Evolutionary conservation across 2,113 vertebrate genomes (phyloP).

Genomic region (Corythoichthys haematopterus): DNA sequence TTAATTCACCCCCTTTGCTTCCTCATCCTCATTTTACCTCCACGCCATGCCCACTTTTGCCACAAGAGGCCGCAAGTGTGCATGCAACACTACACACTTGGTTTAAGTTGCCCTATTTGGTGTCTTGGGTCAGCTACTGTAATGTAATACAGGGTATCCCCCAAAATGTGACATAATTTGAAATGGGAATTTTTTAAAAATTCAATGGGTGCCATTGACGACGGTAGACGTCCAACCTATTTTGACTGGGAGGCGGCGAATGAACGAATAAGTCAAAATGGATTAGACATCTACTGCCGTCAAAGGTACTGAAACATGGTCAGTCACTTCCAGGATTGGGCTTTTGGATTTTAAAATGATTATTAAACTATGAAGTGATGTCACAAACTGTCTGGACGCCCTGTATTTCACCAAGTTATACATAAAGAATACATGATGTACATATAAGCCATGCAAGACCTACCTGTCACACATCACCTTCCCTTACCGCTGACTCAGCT

Average conservation of each 20-base stretch:
- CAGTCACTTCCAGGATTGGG: no score
- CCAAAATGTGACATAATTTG: neutral
- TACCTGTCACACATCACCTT: slow-evolving; percentile 43
- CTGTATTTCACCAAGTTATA: neutral
- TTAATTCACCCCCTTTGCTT: slow-evolving; percentile 55
- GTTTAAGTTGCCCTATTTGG: slow-evolving; percentile 56
- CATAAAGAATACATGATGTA: neutral
- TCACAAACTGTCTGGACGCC: neutral
- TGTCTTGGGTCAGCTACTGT: slow-evolving; percentile 48
- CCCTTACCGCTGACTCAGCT: slow-evolving; percentile 35
- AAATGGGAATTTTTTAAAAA: neutral
- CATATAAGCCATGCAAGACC: slow-evolving; percentile 48
- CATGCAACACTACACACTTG: slow-evolving; percentile 54
- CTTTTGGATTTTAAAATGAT: no score
- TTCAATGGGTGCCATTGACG: neutral
- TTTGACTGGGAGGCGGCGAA: no score
- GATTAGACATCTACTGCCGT: no score
- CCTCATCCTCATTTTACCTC: slow-evolving; percentile 59
- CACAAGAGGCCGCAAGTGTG: slow-evolving; percentile 55
- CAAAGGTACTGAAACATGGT: no score
- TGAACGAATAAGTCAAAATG: no score
- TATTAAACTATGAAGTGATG: neutral
- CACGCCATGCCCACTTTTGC: slow-evolving; percentile 62
- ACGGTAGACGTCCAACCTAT: no score
- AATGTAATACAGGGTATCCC: neutral